Base-by-base conservation (phyloP, 2,797 vertebrate genomes). In the Coregonus sp. region DNA sequence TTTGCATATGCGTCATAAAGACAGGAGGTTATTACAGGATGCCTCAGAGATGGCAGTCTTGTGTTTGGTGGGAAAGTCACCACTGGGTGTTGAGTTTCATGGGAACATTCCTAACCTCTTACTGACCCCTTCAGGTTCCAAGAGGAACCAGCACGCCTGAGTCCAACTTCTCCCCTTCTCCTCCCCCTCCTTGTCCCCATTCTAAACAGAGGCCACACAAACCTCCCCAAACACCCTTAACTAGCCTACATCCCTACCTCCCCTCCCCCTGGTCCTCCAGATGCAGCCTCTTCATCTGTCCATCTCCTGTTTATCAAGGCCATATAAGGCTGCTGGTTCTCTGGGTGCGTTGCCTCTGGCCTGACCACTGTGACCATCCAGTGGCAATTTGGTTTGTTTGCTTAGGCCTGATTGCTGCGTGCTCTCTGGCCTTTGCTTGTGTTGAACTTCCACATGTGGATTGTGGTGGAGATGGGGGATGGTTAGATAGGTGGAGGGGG, bases 61-160 rank as follows among this genome's bases (percentile, higher is more conserved):
- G 75, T 37, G 18, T 68, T 68, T 73, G 81, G 59, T 82, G 81
- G 80, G 81, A 74, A 80, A 78, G 77, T 75, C 40, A 70, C 50
- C 35, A 69, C 11, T 14, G 79, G 40, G 89, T 88, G 82, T 85
- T 86, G 35, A 2, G 71, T 91, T 93, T 90, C 88, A 86, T 92
- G 91, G 86, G 92, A 92, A 93, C 84, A 93, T 93, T 93, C 88
- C 85, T 91, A 87, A 76, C 84, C 86, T 86, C 72, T 66, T 81
- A 18, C 51, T 83, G 86, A 92, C 89, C 88, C 81, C 33, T 35
- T 72, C 68, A 74, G 67, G 79, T 78, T 85, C 75, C 73, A 16
- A 74, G 73, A 80, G 77, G 82, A 73, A 80, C 35, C 51, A 18
- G 16, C 72, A 74, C 78, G 79, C 72, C 68, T 51, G 51, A 61